Conservation (phyloP, 1,140 invertebrate genomes). For the Kradibia gibbosae region DNA sequence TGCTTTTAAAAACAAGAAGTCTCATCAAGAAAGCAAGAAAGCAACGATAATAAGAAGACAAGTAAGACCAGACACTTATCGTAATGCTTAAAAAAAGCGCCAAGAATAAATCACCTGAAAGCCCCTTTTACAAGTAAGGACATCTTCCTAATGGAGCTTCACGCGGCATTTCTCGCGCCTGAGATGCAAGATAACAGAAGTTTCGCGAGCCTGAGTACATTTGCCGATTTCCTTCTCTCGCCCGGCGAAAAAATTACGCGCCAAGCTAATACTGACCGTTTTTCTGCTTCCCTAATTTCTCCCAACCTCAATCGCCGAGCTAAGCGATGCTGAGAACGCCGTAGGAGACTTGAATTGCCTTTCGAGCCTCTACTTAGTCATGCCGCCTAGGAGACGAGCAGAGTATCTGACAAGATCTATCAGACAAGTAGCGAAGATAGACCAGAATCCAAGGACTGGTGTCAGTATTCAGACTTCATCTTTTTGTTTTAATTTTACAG, state of each 20-base stretch:
- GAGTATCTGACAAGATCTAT: too few relatives aligned
- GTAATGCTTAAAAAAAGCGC: constrained; percentile 20
- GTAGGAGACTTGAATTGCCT: too few relatives aligned
- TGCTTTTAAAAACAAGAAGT: constrained; percentile 36
- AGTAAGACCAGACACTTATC: constrained; percentile 13
- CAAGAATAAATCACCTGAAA: constrained; percentile 13
- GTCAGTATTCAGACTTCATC: too few relatives aligned
- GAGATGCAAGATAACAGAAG: constrained; percentile 40
- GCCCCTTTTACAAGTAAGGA: constrained; percentile 28
- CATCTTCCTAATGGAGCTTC: constrained; percentile 38
- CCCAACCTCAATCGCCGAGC: not conserved
- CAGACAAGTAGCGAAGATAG: too few relatives aligned
- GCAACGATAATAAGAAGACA: not conserved
- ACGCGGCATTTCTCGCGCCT: constrained; percentile 39
- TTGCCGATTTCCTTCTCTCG: not conserved
- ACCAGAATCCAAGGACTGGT: too few relatives aligned
- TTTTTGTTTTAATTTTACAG: too few relatives aligned
- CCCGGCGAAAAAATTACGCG: constrained; percentile 28
- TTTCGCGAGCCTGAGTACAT: constrained; percentile 14
- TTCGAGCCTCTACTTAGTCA: not conserved
- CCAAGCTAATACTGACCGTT: not conserved
- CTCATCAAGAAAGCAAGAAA: constrained; percentile 26
- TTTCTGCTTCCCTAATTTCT: not conserved
- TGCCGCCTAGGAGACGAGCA: too few relatives aligned
- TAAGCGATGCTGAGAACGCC: too few relatives aligned